Conservation (phyloP, 2,113 vertebrate genomes). For the Phainopepla nitens region DNA sequence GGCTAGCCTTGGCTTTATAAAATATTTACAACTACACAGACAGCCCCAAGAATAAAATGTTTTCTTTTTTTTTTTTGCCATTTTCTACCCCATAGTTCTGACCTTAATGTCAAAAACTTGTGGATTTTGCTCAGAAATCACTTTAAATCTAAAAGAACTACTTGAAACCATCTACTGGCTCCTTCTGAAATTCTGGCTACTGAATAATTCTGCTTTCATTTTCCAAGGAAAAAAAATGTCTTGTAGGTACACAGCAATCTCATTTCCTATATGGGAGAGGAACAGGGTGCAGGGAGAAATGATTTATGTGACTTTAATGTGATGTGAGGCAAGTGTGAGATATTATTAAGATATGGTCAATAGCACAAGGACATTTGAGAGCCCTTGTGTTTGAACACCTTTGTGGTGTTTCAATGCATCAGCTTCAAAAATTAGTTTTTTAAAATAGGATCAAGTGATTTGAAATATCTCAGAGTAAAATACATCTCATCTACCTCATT, state of each 20-base stretch:
- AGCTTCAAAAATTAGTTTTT: not conserved
- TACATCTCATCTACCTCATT: not conserved
- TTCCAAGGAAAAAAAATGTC: not conserved
- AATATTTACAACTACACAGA: not conserved
- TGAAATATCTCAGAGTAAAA: not conserved
- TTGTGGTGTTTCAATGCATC: not conserved
- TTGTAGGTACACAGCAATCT: not conserved
- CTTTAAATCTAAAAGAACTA: not conserved
- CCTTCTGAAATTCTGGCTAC: not conserved
- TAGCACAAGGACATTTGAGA: not conserved
- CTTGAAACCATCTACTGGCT: not conserved
- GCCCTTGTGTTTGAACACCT: not conserved
- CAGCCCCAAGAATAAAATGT: not conserved
- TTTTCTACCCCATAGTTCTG: not conserved
- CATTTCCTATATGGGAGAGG: not conserved
- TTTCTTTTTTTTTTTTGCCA: not conserved
- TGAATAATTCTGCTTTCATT: not conserved
- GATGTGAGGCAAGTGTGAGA: not conserved
- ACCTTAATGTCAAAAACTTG: not conserved
- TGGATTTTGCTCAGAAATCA: not conserved
- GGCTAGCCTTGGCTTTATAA: not conserved
- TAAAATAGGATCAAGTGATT: not conserved
- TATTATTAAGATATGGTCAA: not conserved
- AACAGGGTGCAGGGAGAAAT: not conserved
- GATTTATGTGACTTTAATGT: not conserved